Base-by-base conservation (phyloP, 2,888 invertebrate genomes). In the Scaptomyza cyrtandrae region DNA sequence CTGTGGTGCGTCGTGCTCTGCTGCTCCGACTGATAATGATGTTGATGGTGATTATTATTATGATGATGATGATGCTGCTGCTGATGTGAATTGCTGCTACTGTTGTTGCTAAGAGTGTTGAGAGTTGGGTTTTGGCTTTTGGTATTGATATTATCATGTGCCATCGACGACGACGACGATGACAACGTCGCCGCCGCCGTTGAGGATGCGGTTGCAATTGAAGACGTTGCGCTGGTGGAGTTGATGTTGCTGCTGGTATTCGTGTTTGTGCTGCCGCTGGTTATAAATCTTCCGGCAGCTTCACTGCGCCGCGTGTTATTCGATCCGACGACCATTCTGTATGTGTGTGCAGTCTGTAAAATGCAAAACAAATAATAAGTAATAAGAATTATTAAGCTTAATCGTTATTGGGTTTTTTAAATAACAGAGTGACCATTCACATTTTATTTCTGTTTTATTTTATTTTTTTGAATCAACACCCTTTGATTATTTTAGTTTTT, bases 311-410 rank as follows among this genome's bases (percentile, higher is more conserved):
- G 91, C 80, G 89, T 89, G 70, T 90, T 90, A 90, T 90, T 91
- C 72, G 92, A 92, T 67, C 91, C 92, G 88, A 92, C 92, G 89
- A 92, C 92, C 92, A 92, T 92, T 91, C 80, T 86, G 87, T 66
- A 63, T 71, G 29, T 60, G 19, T 71, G n/a, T 75, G 77, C 77
- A 83, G 70, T 84, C 89, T 89, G 71, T 1, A 60, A 68, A 39
- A 69, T 39, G 31, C 29, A 10, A 9, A 9, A 41, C 37, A 37
- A n/a, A 41, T 41, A 33, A n/a, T 9, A 11, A 4, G 27, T 31
- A 1, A 27, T 37, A 62, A n/a, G 14, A 24, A 52, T 19, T 6
- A 37, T 27, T 10, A 6, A 48, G 10, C 29, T 31, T 10, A 33
- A 11, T 11, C 31, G 31, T 11, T 13, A 24, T 13, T 44, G 24